Conservation (phyloP, 2,888 invertebrate species). For the Baronia brevicornis region DNA sequence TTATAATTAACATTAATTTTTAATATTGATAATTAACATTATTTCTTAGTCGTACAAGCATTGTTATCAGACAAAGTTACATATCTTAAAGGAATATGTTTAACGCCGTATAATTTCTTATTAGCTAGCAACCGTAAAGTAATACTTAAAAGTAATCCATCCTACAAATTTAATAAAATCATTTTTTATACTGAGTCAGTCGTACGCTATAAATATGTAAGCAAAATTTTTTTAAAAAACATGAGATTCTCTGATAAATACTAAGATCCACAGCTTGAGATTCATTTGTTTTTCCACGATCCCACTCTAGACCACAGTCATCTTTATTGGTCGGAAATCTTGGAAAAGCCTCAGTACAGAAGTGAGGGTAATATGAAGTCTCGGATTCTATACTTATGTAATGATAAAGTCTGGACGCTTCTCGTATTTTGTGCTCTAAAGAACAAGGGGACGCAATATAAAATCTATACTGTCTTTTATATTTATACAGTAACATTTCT, state of each 20-base stretch:
- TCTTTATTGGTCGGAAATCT: conserved; percentile 56
- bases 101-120: no score
- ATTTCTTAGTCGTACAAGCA: no score
- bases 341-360: conserved; percentile 84
- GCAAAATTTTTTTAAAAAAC: conserved; percentile 62
- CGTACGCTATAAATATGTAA: conserved; percentile 55
- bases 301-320: conserved; percentile 40
- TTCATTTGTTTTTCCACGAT: conserved; percentile 35
- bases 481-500: conserved; percentile 67
- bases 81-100: no score
- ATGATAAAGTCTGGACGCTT: conserved; percentile 49
- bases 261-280: conserved; percentile 52
- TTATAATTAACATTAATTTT: no score
- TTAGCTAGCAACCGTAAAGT: no score
- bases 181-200: conserved; percentile 19
- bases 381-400: conserved; percentile 67
- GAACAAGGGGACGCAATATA: conserved; percentile 84
- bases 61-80: no score
- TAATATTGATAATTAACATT: no score
- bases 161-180: no score
- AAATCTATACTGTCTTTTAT: conserved; percentile 77
- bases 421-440: conserved; percentile 73
- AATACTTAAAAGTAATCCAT: no score
- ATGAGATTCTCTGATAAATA: conserved; percentile 54
- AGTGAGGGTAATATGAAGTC: conserved; percentile 83